These are phyloP conservation scores for Brotula barbata DNA, from an alignment of 2,797 vertebrate genomes.

Conservation along the genomic window DNA sequence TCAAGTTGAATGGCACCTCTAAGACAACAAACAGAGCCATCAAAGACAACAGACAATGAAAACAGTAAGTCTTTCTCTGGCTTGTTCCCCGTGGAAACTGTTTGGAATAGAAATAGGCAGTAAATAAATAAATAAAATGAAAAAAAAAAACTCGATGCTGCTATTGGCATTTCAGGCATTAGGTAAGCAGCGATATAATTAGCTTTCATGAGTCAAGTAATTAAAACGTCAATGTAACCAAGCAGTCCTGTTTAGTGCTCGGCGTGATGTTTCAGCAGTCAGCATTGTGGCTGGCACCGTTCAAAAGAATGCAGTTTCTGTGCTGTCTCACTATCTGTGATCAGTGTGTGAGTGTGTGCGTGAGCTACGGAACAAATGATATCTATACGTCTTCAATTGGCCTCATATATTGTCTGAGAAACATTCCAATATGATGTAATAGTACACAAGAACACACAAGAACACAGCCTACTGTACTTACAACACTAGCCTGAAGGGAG, in stretches of 20 bases:
- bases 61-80: neutral
- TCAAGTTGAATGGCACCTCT: too few relatives aligned
- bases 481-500: constrained; percentile 21
- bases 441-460: constrained; percentile 16
- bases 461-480: constrained; percentile 6
- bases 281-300: constrained; percentile 32
- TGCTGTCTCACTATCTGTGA: constrained; percentile 7
- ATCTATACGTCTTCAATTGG: constrained; percentile 1
- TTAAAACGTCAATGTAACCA: constrained; percentile 79
- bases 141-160: constrained; percentile 53
- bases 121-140: too few relatives aligned
- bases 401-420: constrained; percentile 2
- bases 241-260: constrained; percentile 58
- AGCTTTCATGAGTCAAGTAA: constrained; percentile 80
- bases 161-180: constrained; percentile 77
- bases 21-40: neutral
- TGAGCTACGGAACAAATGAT: neutral
- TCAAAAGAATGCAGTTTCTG: constrained; percentile 13
- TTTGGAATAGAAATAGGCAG: constrained; percentile 47
- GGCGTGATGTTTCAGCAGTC: constrained; percentile 42
- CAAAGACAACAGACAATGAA: neutral
- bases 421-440: constrained; percentile 3
- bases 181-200: constrained; percentile 76
- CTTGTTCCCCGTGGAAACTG: neutral
- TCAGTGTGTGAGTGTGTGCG: neutral